Evolutionary conservation across 1,140 invertebrate genomes (phyloP).

Genomic region (Epicauta chinensis): DNA sequence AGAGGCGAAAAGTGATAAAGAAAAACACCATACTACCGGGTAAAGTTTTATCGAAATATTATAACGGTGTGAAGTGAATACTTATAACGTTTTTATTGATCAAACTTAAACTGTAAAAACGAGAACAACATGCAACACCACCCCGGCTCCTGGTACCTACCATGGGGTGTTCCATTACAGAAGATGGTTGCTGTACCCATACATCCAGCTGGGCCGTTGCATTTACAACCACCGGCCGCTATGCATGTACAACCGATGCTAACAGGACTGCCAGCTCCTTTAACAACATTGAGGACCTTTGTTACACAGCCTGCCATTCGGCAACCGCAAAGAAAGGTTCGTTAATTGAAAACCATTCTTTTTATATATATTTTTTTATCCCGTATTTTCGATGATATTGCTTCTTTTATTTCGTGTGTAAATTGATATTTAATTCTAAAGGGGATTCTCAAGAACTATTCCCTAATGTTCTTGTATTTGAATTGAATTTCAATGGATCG

Average conservation of each 20-base stretch:
- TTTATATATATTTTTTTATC: too few relatives aligned
- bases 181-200: constrained; percentile 48
- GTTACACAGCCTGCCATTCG: constrained; percentile 37
- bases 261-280: constrained; percentile 38
- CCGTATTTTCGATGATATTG: too few relatives aligned
- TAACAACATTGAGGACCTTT: constrained; percentile 39
- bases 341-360: background rate
- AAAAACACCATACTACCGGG: background rate
- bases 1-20: background rate
- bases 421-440: too few relatives aligned
- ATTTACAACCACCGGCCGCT: constrained; percentile 33
- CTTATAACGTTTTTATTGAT: constrained; percentile 21
- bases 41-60: background rate
- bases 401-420: too few relatives aligned
- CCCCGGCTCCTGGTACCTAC: constrained; percentile 48
- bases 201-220: constrained; percentile 36
- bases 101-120: constrained; percentile 19
- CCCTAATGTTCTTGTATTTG: too few relatives aligned
- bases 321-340: constrained; percentile 35
- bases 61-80: constrained; percentile 12
- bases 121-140: constrained; percentile 44
- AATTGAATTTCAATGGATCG: too few relatives aligned
- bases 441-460: too few relatives aligned
- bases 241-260: constrained; percentile 39
- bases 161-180: constrained; percentile 49